Conservation (phyloP, 2,797 vertebrate species). For the Parambassis ranga region DNA sequence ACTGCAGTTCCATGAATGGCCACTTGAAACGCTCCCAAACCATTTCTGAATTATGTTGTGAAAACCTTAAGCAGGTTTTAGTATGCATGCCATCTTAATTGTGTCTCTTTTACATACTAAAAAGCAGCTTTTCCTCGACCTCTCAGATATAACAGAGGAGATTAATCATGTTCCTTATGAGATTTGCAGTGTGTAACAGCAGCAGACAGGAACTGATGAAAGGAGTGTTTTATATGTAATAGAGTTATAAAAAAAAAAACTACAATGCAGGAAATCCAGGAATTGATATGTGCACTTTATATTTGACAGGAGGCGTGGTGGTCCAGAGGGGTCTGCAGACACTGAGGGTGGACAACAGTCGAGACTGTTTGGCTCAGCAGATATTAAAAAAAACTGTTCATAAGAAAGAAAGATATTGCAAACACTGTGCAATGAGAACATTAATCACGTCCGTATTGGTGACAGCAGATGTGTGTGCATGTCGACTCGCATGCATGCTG, state of each 20-base stretch:
- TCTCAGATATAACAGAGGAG: slow-evolving; percentile 2
- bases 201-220: slow-evolving; percentile 15
- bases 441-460: background rate
- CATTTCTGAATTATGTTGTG: background rate
- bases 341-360: background rate
- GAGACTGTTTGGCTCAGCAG: background rate
- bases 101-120: background rate
- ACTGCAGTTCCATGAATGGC: too few relatives aligned
- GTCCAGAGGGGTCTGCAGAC: background rate
- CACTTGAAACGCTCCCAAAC: too few relatives aligned
- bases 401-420: too few relatives aligned
- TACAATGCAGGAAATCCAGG: background rate
- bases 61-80: background rate
- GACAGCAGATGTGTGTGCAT: background rate
- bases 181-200: slow-evolving; percentile 24
- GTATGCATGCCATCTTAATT: background rate
- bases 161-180: slow-evolving; percentile 27
- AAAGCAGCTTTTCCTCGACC: background rate
- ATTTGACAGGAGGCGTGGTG: slow-evolving; percentile 9
- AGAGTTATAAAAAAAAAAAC: slow-evolving; percentile 2
- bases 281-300: slow-evolving; percentile 31
- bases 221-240: slow-evolving; percentile 11
- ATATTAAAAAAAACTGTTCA: too few relatives aligned
- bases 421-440: too few relatives aligned
- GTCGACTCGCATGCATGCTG: background rate